phyloP scores from a whole-genome alignment of 2,113 vertebrate genomes.

The Nettapus auritus region DNA sequence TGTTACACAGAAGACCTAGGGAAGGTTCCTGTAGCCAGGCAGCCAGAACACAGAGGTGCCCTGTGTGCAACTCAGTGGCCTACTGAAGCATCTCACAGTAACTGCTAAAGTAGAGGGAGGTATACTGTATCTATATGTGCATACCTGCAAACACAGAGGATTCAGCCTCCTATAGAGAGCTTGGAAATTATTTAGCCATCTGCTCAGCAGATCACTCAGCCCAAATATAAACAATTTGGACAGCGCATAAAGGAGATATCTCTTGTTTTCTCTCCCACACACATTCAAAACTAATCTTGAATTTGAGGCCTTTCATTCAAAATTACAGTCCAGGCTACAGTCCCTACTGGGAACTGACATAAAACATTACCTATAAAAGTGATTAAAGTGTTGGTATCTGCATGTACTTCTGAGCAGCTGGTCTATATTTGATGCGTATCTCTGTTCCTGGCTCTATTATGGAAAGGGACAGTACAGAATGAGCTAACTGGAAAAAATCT shows the following conservation, averaged over 20 bases:
- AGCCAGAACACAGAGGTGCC: neutral
- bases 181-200: constrained; percentile 32
- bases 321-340: neutral
- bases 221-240: constrained; percentile 41
- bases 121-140: neutral
- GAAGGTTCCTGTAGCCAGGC: neutral
- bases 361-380: constrained; percentile 31
- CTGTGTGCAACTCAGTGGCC: neutral
- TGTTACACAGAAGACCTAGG: neutral
- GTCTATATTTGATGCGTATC: constrained; percentile 34
- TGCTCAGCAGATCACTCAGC: constrained; percentile 24
- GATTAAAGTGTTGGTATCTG: constrained; percentile 28
- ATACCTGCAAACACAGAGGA: neutral
- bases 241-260: neutral
- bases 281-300: constrained; percentile 30
- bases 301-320: constrained; percentile 36
- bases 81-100: neutral
- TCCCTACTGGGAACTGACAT: constrained; percentile 17
- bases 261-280: constrained; percentile 1
- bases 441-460: constrained; percentile 8
- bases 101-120: neutral
- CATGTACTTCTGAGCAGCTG: constrained; percentile 28
- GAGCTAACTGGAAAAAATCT: constrained; percentile 2
- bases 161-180: neutral
- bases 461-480: constrained; percentile 12